phyloP scores from a whole-genome alignment of 2,797 vertebrate species.

The Syngnathus acus region DNA sequence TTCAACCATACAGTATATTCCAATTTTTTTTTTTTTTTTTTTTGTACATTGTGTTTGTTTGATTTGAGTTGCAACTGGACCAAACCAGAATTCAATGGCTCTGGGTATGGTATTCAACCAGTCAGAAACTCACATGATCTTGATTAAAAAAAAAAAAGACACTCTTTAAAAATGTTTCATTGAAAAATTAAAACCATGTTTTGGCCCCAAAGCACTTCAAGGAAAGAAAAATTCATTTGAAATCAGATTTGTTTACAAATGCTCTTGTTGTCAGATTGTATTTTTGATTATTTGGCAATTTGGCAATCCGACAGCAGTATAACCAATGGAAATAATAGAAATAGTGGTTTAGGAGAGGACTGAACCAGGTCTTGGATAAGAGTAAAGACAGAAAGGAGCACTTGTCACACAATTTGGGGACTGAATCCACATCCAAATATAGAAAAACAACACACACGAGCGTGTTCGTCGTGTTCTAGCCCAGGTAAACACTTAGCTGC shows the following conservation, averaged over 20 bases:
- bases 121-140: slow-evolving; percentile 10
- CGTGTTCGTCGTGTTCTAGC: slow-evolving; percentile 19
- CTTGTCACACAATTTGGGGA: slow-evolving; percentile 33
- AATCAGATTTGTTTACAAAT: slow-evolving; percentile 3
- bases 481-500: slow-evolving; percentile 13
- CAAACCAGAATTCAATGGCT: slow-evolving; percentile 26
- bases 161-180: slow-evolving; percentile 19
- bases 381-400: slow-evolving; percentile 9
- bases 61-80: not conserved
- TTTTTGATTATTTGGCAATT: slow-evolving; percentile 30
- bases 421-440: slow-evolving; percentile 25
- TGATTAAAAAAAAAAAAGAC: slow-evolving; percentile 13
- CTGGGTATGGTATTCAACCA: slow-evolving; percentile 17
- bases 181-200: slow-evolving; percentile 16
- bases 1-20: not conserved
- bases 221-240: slow-evolving; percentile 11
- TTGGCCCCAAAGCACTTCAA: slow-evolving; percentile 30
- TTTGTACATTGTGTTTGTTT: slow-evolving; percentile 5
- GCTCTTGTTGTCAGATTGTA: slow-evolving; percentile 18
- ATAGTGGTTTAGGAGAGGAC: slow-evolving; percentile 12
- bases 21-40: slow-evolving; percentile 21
- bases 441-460: slow-evolving; percentile 15
- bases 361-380: not conserved
- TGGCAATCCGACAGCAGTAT: slow-evolving; percentile 41
- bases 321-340: slow-evolving; percentile 17